phyloP scores from a whole-genome alignment of 2,888 invertebrate genomes.

The Calameuta idolon region DNA sequence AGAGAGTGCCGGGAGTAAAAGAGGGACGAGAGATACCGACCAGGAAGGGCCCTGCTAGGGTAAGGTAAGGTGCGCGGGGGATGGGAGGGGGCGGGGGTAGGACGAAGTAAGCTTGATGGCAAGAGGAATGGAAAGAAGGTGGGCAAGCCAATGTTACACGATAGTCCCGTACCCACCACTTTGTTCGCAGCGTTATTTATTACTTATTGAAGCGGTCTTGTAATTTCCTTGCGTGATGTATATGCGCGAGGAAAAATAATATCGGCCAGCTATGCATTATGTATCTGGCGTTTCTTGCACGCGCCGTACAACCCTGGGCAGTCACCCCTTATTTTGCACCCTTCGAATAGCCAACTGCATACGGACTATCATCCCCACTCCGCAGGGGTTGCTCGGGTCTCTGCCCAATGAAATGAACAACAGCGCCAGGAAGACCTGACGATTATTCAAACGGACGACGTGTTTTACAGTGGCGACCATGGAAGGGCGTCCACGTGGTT shows the following conservation, averaged over 20 bases:
- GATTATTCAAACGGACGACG: background rate
- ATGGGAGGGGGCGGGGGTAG: no score
- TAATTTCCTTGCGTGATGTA: slow-evolving; percentile 56
- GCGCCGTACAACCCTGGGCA: background rate
- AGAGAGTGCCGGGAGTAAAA: background rate
- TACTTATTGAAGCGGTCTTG: slow-evolving; percentile 56
- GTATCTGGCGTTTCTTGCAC: slow-evolving; percentile 26
- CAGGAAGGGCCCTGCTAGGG: no score
- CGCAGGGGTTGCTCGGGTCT: background rate
- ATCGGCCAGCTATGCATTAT: slow-evolving; percentile 50
- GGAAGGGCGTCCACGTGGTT: background rate
- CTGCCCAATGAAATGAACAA: background rate
- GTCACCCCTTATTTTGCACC: background rate
- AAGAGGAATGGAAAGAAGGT: background rate
- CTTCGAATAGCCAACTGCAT: background rate
- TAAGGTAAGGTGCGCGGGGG: no score
- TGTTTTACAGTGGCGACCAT: no score
- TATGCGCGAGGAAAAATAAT: slow-evolving; percentile 51
- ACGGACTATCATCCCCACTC: background rate
- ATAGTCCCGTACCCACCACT: slow-evolving; percentile 30
- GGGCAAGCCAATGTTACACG: slow-evolving; percentile 5
- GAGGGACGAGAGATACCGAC: background rate
- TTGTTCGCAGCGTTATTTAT: slow-evolving; percentile 53
- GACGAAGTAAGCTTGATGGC: background rate
- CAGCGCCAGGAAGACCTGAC: background rate